A percentile compares a stretch with the other conserved stretches of the same genome.
Conservation (phyloP, 1,140 invertebrate species). For the Drosophila takahashii region DNA sequence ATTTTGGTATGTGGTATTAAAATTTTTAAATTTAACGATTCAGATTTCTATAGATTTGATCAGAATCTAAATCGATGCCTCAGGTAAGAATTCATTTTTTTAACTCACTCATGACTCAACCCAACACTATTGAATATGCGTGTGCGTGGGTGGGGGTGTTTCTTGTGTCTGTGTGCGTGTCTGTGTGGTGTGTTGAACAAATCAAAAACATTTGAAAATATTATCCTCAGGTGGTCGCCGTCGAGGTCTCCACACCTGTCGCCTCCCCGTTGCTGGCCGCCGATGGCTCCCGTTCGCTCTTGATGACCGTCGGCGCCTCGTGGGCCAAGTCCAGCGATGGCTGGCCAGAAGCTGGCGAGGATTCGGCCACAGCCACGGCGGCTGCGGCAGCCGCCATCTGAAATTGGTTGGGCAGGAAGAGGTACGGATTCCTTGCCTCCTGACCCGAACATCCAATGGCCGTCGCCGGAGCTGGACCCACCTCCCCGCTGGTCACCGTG, state of each 20-base stretch:
- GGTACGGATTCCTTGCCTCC: constrained; percentile 61
- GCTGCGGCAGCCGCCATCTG: constrained; percentile 78
- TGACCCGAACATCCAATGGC: constrained; percentile 14
- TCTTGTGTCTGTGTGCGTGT: constrained; percentile 29
- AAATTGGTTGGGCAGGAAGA: constrained; percentile 84
- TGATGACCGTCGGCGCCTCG: constrained; percentile 48
- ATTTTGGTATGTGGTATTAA: too few species aligned
- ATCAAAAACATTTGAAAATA: constrained; percentile 19
- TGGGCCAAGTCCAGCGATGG: constrained; percentile 51
- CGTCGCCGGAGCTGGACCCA: constrained; percentile 15
- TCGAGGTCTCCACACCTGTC: constrained; percentile 30
- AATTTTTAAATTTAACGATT: too few species aligned
- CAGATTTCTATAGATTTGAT: neutral
- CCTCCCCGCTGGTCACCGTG: constrained; percentile 60
- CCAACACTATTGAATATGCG: constrained; percentile 10
- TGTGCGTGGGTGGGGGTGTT: constrained; percentile 23
- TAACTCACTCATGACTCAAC: neutral
- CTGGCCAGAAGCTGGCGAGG: constrained; percentile 43
- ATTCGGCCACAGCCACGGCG: constrained; percentile 63
- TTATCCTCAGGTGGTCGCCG: constrained; percentile 33
- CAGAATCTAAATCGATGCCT: neutral
- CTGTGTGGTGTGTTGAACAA: constrained; percentile 33
- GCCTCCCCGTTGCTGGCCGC: constrained; percentile 48
- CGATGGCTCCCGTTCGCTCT: constrained; percentile 48
- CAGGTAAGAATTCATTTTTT: neutral